Evolutionary conservation across 2,888 invertebrate genomes (phyloP).

Genomic region (Himalopsyche tibetana): DNA sequence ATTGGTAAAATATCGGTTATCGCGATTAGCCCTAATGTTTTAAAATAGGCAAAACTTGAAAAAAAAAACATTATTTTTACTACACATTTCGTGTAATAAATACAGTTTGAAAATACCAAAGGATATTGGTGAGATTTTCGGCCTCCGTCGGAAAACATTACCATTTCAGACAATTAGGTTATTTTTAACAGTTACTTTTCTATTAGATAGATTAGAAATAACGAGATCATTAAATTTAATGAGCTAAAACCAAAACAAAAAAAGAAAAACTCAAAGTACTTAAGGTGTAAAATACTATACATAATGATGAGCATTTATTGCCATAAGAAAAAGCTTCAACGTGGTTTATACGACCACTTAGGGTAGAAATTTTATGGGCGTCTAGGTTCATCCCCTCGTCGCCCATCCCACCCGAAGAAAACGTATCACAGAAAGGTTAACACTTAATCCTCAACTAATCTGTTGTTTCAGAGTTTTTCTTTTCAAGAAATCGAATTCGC

Average conservation of each 20-base stretch:
- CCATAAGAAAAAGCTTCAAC: conserved; percentile 61
- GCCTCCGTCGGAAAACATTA: neutral
- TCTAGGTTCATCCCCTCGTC: conserved; percentile 51
- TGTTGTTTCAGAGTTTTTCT: conserved; percentile 66
- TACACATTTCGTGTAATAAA: no score
- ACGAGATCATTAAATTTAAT: conserved; percentile 15
- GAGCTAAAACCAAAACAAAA: conserved; percentile 47
- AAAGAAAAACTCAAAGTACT: conserved; percentile 34
- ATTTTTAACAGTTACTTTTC: conserved; percentile 5
- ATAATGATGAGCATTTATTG: conserved; percentile 60
- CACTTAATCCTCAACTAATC: conserved; percentile 66
- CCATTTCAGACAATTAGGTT: neutral
- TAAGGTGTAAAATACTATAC: conserved; percentile 60
- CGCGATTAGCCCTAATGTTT: no score
- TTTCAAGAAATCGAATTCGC: conserved; percentile 62
- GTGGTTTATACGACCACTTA: conserved; percentile 63
- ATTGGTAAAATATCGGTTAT: no score
- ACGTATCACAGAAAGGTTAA: conserved; percentile 66
- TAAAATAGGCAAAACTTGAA: no score
- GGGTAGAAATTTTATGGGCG: conserved; percentile 65
- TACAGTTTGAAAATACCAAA: no score
- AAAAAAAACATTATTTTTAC: no score
- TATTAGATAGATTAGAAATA: conserved; percentile 36
- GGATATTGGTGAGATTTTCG: no score
- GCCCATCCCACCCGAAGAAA: conserved; percentile 60